Conservation (phyloP, 2,888 invertebrate genomes). For the Ennomos erosarius region DNA sequence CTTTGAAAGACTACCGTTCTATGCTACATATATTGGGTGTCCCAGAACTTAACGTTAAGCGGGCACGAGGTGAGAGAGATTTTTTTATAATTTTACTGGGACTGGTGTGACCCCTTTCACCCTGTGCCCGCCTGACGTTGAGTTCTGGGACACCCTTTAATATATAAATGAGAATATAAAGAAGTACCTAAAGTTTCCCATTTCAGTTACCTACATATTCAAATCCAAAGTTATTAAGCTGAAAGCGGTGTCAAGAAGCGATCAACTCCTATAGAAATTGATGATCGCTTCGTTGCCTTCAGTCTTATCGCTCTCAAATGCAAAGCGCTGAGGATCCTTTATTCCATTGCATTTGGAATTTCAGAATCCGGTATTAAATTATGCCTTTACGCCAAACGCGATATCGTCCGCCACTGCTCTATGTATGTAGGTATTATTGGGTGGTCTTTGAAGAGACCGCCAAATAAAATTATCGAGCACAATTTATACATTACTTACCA, state of each 20-base stretch:
- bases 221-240: conserved; percentile 12
- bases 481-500: background rate
- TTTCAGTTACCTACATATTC: conserved; percentile 20
- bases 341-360: conserved; percentile 16
- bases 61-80: too few species aligned
- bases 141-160: too few species aligned
- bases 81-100: too few species aligned
- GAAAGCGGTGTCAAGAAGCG: conserved; percentile 6
- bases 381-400: conserved; percentile 12
- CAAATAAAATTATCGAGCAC: background rate
- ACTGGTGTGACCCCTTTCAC: too few species aligned
- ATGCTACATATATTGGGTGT: too few species aligned
- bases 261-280: conserved; percentile 2
- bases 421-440: conserved; percentile 12
- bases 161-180: background rate
- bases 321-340: conserved; percentile 18
- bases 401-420: conserved; percentile 12
- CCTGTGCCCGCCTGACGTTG: too few species aligned
- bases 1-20: too few species aligned
- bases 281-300: conserved; percentile 2
- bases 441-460: conserved; percentile 16
- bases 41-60: too few species aligned
- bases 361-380: conserved; percentile 21
- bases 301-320: conserved; percentile 18
- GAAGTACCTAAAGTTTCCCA: conserved; percentile 20